phyloP scores from a whole-genome alignment of 2,888 invertebrate genomes.

The Pammene aurita region DNA sequence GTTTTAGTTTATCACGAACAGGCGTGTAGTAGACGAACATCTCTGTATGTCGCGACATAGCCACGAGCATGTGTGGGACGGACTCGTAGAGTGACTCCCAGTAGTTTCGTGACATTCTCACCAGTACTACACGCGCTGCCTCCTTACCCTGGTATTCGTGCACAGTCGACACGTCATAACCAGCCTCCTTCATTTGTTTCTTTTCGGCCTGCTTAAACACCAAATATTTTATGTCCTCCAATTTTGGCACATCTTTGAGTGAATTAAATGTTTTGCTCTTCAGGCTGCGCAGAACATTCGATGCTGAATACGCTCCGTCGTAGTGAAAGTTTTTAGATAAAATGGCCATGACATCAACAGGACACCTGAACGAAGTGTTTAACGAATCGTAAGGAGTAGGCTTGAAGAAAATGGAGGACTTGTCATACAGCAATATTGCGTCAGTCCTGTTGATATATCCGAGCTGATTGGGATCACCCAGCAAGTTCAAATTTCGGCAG shows the following conservation, averaged over 20 bases:
- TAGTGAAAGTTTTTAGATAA: constrained; percentile 18
- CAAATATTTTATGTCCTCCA: constrained; percentile 26
- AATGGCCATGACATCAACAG: constrained; percentile 31
- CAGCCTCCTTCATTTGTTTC: constrained; percentile 24
- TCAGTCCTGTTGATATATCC: constrained; percentile 33
- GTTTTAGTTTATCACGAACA: constrained; percentile 18
- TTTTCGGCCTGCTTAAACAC: constrained; percentile 38
- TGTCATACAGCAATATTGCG: constrained; percentile 11
- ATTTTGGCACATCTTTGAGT: constrained; percentile 18
- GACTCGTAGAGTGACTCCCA: constrained; percentile 26
- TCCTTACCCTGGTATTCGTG: constrained; percentile 39
- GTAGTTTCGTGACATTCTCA: constrained; percentile 28
- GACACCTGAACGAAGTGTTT: constrained; percentile 35
- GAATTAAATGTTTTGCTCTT: constrained; percentile 17
- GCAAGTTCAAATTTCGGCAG: constrained; percentile 13
- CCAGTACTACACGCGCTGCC: constrained; percentile 26
- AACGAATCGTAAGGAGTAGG: background rate
- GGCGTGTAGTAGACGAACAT: constrained; percentile 31
- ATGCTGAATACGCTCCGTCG: constrained; percentile 22
- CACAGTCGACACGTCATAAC: constrained; percentile 35
- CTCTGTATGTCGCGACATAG: constrained; percentile 30
- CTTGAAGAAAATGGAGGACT: constrained; percentile 32
- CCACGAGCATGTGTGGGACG: constrained; percentile 29
- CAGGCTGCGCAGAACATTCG: constrained; percentile 28
- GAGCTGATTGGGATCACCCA: constrained; percentile 40